Evolutionary conservation across 1,140 invertebrate genomes (phyloP), one percentile per base, ranked within the genome.

Genomic region (Cylas formicarius): DNA sequence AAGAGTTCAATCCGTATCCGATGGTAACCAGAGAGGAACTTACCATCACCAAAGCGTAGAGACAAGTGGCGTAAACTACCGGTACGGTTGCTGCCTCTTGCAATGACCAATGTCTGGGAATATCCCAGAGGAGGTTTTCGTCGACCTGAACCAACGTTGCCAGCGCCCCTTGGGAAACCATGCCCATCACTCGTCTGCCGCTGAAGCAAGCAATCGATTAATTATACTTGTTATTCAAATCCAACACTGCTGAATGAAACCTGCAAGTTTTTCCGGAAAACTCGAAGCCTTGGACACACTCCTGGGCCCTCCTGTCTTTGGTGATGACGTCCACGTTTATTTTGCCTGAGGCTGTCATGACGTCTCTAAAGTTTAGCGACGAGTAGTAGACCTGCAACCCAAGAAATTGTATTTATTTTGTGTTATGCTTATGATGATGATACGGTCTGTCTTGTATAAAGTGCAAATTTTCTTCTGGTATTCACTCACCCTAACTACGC

Each of bases 41-140:
- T 41, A 54, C 64, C 0, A 61, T 23, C 24, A 77, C 70, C 40
- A 97, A 72, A 6, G 88, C 83, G 61, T 89, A 90, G 50, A 88
- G 85, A 2, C 80, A 87, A 0, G 89, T 94, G 29, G 76, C 75
- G 59, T 93, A 95, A 4, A 85, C 85, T 1, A 83, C 81, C 2
- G 91, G 91, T 0, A 96, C 74, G 0, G 90, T 90, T 0, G 87
- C 86, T 1, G 90, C 92, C 28, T 96, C 85, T 58, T 86, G 80
- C 14, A 96, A 66, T 1, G 44, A 76, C 90, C 90, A 95, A 4
- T 76, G 56, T 1, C 86, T 75, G 2, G 92, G 92, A 13, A 96
- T 71, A 2, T 76, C 58, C 88, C 88, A 94, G 10, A 78, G 53
- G 2, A 88, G 72, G 5, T 67, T 58, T 21, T 67, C 66, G 57